Base-by-base conservation (phyloP, 1,140 invertebrate genomes). In the Lethrus apterus region DNA sequence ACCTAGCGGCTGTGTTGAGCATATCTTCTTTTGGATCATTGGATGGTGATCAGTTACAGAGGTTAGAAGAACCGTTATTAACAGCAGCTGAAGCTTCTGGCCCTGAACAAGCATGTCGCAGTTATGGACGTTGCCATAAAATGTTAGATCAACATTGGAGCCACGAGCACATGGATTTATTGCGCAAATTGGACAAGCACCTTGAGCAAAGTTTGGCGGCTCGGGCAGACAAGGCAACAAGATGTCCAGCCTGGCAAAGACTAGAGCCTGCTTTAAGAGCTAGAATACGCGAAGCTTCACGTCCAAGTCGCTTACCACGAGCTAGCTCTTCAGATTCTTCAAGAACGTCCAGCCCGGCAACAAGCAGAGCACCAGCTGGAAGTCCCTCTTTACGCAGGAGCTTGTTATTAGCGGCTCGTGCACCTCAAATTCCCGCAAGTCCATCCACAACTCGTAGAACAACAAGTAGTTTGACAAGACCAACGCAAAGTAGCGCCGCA, bases 31-130 rank as follows among this genome's bases (percentile, higher is more conserved):
- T 85, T 46, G 63, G 81, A 14, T 72, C 74, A 9, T 62, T 84
- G 9, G 79, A 81, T 14, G 70, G 73, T 49, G 80, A 82, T 44
- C 20, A 14, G 21, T n/a, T 42, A 9, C 17, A 38, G 7, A 35
- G 24, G 13, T 17, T 48, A 2, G 81, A 86, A 59, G 77, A 81
- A 35, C 75, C 79, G 45, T 71, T 86, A 32, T 55, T 83, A 11
- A 70, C 75, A 2, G 76, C 81, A 0, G 73, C 81, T 2, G 76
- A 78, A 21, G 67, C 73, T 10, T 58, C 85, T 7, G 73, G 77
- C 1, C 75, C 81, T 0, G 83, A 86, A 54, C 79, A 84, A 62
- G 81, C 83, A 1, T 86, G 83, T 57, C 73, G 75, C 41, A 79
- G 78, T 59, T 82, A 84, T 53, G 69, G 71, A 24, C 66, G 71